Evolutionary conservation across 1,140 invertebrate species (phyloP), one percentile per base, ranked within the genome.

Genomic region (Cydia strobilella): DNA sequence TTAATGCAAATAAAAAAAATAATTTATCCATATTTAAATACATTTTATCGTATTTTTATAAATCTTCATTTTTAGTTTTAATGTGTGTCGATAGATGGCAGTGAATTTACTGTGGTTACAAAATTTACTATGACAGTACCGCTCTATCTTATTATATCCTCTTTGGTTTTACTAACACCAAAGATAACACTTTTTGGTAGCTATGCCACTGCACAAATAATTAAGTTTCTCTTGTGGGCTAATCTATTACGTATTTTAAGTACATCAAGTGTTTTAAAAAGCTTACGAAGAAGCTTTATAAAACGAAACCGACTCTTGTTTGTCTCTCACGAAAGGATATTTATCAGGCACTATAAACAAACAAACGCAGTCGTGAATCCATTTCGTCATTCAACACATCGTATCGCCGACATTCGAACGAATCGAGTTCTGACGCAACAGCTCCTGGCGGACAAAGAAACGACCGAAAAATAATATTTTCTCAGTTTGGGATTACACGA

Each of bases 361-460:
- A 91, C 84, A 90, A 83, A 87, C 81, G 86, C 77, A 84, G 81
- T 82, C 84, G 87, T 80, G 84, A 88, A 87, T 82, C 80, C 86
- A 86, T 89, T 90, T 89, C 85, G 85, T 90, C 88, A 90, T 84
- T 90, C 88, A 79, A 79, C 90, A 84, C 84, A 82, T 88, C 84
- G 83, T 84, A 82, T 88, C 84, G 83, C 83, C 80, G 78, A 75
- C 77, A 82, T 81, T 77, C 78, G 75, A 82, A 20, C 65, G 65
- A 69, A 76, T 82, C 80, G 81, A 79, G 62, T 74, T 80, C 74
- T 91, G 90, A 92, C 88, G 90, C 80, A 92, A 92, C 79, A 73
- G 73, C 79, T 80, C 78, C 76, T 77, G 78, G 72, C 72, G 76
- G 80, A 86, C 85, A 86, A 86, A 87, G 83, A 85, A 80, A 71